phyloP scores from a whole-genome alignment of 2,888 invertebrate genomes.

The Temnothorax ravouxi region DNA sequence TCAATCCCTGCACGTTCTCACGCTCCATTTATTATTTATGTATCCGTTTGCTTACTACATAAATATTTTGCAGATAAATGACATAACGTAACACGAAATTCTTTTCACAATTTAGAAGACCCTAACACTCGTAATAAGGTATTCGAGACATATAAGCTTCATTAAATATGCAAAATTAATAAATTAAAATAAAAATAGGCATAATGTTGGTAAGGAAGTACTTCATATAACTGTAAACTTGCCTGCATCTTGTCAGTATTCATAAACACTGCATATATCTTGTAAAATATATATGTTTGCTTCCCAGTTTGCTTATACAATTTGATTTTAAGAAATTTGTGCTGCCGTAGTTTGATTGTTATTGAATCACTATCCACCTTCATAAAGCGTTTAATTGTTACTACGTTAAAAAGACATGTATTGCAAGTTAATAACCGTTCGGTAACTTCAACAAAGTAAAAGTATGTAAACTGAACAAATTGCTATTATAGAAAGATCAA shows the following conservation, averaged over 20 bases:
- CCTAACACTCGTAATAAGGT: neutral
- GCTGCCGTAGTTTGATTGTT: neutral
- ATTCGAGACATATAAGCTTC: neutral
- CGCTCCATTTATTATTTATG: conserved; percentile 5
- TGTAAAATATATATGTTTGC: conserved; percentile 7
- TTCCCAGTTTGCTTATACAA: too few relatives aligned
- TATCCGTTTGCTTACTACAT: neutral
- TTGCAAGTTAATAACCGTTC: neutral
- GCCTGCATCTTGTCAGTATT: neutral
- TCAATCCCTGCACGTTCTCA: conserved; percentile 8
- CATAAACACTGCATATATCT: neutral
- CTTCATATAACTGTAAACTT: neutral
- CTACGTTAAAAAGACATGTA: neutral
- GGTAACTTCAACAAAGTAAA: neutral
- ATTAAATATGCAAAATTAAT: neutral
- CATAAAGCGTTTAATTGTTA: neutral
- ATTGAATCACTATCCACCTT: neutral
- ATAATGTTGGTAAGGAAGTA: neutral
- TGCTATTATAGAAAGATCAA: neutral
- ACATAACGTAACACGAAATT: neutral
- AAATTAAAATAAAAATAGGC: neutral
- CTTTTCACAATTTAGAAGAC: neutral
- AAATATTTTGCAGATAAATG: conserved; percentile 7
- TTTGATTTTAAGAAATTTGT: conserved; percentile 28
- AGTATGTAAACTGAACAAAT: neutral